A percentile compares a stretch with the other conserved stretches of the same genome.
phyloP scores from a whole-genome alignment of 2,797 vertebrate species.

The Takifugu rubripes region DNA sequence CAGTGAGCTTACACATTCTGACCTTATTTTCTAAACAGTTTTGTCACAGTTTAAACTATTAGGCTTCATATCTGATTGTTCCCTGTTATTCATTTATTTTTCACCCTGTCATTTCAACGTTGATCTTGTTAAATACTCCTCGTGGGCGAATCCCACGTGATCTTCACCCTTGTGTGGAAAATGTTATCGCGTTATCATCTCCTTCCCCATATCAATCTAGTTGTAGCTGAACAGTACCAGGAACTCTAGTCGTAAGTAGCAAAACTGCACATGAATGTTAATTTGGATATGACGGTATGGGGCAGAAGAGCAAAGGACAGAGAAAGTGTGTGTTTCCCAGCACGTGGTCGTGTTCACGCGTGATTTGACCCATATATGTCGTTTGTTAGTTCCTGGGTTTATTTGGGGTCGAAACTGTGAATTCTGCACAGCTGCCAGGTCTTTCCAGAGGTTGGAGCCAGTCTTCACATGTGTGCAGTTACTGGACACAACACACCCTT shows the following conservation, averaged over 20 bases:
- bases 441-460: not conserved
- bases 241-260: slow-evolving; percentile 26
- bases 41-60: not conserved
- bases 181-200: slow-evolving; percentile 42
- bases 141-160: slow-evolving; percentile 34
- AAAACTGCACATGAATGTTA: slow-evolving; percentile 37
- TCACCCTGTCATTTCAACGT: slow-evolving; percentile 4
- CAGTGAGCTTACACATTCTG: not conserved
- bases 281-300: slow-evolving; percentile 34
- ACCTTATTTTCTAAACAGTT: not conserved
- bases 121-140: not conserved
- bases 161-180: slow-evolving; percentile 30
- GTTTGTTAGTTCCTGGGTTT: not conserved
- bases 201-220: slow-evolving; percentile 33
- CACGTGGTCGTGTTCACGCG: slow-evolving; percentile 3
- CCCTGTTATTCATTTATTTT: not conserved
- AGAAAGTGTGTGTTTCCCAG: slow-evolving; percentile 19
- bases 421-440: not conserved
- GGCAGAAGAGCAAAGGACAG: slow-evolving; percentile 28
- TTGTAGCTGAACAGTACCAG: slow-evolving; percentile 30
- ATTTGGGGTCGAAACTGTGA: too few relatives aligned
- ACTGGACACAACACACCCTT: slow-evolving; percentile 46
- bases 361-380: not conserved
- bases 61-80: not conserved
- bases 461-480: slow-evolving; percentile 33